A percentile compares a stretch with the other conserved stretches of the same genome.
Evolutionary conservation across 2,113 vertebrate genomes (phyloP).

Genomic region (Orientallactaga bullata): DNA sequence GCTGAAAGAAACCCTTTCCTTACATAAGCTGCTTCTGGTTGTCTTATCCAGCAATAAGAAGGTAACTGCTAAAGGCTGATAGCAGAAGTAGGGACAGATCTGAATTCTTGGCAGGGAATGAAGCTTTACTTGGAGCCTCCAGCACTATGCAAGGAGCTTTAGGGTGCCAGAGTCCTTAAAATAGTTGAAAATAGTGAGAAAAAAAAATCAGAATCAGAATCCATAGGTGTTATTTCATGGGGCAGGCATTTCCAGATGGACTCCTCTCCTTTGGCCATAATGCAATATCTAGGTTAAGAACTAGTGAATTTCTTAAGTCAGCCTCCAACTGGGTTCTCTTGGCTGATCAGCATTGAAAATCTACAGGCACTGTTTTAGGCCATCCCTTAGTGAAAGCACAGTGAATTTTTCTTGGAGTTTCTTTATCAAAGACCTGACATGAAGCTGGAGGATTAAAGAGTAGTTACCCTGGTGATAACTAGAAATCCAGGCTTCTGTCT

Average conservation of each 20-base stretch:
- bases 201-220: slow-evolving; percentile 2
- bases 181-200: slow-evolving; percentile 41
- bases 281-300: background rate
- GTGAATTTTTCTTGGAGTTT: slow-evolving; percentile 44
- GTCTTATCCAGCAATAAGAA: too few relatives aligned
- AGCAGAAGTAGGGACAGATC: background rate
- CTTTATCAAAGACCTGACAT: slow-evolving; percentile 53
- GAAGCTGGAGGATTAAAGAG: slow-evolving; percentile 37
- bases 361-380: slow-evolving; percentile 3
- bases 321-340: background rate
- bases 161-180: background rate
- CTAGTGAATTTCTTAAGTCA: background rate
- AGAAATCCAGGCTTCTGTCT: slow-evolving; percentile 51
- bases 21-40: too few relatives aligned
- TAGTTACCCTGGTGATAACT: slow-evolving; percentile 41
- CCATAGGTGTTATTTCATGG: background rate
- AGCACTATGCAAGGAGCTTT: background rate
- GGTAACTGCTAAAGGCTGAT: too few relatives aligned
- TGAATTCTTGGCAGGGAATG: background rate
- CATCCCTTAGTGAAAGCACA: background rate
- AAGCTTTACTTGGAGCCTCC: background rate
- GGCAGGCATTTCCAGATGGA: background rate
- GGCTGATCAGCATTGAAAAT: background rate
- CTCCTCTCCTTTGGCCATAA: background rate
- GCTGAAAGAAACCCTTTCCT: too few relatives aligned